Evolutionary conservation across 1,140 invertebrate genomes (phyloP).

Genomic region (Steinernema feltiae): DNA sequence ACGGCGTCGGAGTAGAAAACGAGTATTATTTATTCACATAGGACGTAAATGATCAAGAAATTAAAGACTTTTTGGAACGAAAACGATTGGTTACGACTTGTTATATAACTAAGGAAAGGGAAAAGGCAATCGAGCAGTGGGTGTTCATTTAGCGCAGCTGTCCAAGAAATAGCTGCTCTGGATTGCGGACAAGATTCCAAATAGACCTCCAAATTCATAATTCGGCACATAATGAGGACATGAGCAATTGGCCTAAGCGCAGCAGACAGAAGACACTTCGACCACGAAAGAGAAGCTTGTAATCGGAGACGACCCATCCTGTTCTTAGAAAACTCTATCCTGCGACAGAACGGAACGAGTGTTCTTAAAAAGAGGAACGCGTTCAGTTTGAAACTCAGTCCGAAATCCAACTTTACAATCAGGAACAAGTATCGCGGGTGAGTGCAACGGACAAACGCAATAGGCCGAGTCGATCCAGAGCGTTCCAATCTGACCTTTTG

Average conservation of each 20-base stretch:
- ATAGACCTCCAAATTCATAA: slow-evolving; percentile 7
- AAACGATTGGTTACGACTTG: not conserved
- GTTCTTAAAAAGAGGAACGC: not conserved
- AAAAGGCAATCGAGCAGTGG: not conserved
- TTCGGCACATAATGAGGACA: not conserved
- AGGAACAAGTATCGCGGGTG: not conserved
- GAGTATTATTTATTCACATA: not conserved
- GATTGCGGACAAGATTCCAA: not conserved
- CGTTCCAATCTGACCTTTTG: not conserved
- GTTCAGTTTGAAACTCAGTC: not conserved
- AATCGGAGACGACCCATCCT: not conserved
- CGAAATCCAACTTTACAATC: slow-evolving; percentile 1
- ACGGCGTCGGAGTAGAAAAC: not conserved
- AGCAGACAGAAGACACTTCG: not conserved
- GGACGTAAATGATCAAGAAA: not conserved
- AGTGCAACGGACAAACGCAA: not conserved
- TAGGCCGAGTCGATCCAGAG: not conserved
- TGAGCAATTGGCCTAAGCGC: not conserved
- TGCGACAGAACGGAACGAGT: not conserved
- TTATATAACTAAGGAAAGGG: not conserved
- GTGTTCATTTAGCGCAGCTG: slow-evolving; percentile 5
- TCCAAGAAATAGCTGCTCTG: not conserved
- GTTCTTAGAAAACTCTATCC: not conserved
- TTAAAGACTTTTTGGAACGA: not conserved
- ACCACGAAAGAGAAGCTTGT: not conserved